Percentiles rank a stretch among this genome's conserved stretches.
Evolutionary conservation across 2,113 vertebrate species (phyloP).

Genomic region (Centropus unirufus): DNA sequence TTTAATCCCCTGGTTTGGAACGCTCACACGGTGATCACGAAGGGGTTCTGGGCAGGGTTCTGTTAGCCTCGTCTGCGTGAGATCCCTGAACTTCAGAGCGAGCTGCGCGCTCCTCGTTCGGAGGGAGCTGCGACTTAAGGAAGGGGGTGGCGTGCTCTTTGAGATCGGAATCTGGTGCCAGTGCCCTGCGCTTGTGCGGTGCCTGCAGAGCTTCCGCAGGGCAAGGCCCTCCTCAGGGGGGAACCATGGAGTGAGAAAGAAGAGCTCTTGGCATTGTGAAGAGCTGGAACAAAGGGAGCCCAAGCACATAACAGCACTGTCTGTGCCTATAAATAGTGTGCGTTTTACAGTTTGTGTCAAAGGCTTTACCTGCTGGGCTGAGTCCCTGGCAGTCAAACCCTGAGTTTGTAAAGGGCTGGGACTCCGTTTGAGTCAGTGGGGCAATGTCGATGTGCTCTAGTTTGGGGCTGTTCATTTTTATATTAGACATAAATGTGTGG

Average conservation of each 20-base stretch:
- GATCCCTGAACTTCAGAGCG: background rate
- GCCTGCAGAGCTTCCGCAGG: background rate
- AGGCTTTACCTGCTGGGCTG: background rate
- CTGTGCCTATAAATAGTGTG: background rate
- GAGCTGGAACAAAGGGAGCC: background rate
- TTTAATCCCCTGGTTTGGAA: background rate
- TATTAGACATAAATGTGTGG: background rate
- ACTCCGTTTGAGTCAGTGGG: background rate
- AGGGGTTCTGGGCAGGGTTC: background rate
- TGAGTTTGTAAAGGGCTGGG: background rate
- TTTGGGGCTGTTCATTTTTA: background rate
- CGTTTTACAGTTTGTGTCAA: background rate
- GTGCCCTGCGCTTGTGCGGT: background rate
- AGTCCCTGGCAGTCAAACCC: background rate
- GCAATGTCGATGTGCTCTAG: background rate
- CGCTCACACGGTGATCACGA: fast-evolving
- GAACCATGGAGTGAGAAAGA: background rate
- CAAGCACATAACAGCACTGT: background rate
- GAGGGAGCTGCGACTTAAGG: background rate
- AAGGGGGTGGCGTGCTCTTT: background rate
- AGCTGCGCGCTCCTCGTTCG: background rate
- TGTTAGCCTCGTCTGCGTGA: background rate
- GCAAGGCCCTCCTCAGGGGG: background rate
- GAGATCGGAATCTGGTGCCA: background rate
- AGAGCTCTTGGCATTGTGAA: background rate